These are phyloP conservation scores for Lycaon pictus DNA, from an alignment of 2,113 vertebrate species.

Conservation along the genomic window DNA sequence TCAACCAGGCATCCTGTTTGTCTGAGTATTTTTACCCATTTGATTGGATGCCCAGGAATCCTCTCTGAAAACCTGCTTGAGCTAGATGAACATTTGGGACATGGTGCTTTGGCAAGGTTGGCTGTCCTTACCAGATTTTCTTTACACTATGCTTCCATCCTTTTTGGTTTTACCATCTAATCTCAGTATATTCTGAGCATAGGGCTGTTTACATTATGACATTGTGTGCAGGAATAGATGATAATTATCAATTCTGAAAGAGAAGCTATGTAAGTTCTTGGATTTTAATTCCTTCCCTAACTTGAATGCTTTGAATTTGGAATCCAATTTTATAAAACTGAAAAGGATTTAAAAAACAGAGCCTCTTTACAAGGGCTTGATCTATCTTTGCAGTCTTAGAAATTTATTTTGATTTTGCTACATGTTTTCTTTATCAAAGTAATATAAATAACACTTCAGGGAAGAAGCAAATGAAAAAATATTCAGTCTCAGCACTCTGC, in stretches of 20 bases:
- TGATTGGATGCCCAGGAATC: not conserved
- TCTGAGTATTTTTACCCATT: not conserved
- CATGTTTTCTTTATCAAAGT: not conserved
- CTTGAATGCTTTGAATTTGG: not conserved
- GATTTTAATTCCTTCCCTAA: not conserved
- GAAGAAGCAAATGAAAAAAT: not conserved
- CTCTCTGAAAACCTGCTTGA: not conserved
- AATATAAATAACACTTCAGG: not conserved
- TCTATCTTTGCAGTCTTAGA: not conserved
- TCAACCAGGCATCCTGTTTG: not conserved
- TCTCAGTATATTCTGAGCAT: not conserved
- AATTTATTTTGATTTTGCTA: not conserved
- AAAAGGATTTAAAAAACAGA: not conserved
- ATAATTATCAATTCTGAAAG: not conserved
- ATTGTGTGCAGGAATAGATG: not conserved
- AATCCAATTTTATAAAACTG: conserved; percentile 27
- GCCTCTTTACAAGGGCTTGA: not conserved
- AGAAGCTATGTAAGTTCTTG: not conserved
- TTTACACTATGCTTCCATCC: not conserved
- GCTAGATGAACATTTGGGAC: not conserved
- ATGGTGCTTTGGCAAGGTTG: not conserved
- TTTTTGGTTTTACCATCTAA: not conserved
- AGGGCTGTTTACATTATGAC: not conserved
- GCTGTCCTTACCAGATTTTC: not conserved
- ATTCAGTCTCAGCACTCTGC: not conserved